Conservation (phyloP, 2,888 invertebrate species). For the Hirtodrosophila histrioides region DNA sequence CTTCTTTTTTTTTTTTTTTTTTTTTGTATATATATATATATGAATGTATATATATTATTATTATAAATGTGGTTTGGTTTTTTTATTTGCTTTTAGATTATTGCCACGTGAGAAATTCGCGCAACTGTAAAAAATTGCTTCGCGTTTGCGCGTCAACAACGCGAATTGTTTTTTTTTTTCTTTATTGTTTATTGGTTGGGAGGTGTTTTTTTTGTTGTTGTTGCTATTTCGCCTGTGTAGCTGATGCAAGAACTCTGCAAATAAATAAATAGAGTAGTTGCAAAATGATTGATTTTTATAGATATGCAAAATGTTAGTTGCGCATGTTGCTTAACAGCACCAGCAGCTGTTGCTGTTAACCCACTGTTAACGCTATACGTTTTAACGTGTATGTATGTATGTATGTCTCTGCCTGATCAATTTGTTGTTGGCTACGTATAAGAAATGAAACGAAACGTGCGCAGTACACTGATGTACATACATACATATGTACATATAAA, state of each 20-base stretch:
- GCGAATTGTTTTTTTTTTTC: conserved; percentile 30
- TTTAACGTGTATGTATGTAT: conserved; percentile 9
- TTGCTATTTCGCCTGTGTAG: conserved; percentile 27
- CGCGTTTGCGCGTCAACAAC: conserved; percentile 53
- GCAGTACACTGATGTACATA: conserved; percentile 41
- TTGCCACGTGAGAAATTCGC: conserved; percentile 63
- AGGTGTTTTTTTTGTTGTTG: conserved; percentile 7
- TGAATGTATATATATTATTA: conserved; percentile 12
- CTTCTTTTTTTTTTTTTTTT: conserved; percentile 2
- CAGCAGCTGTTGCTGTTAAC: conserved; percentile 46
- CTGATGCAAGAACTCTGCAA: conserved; percentile 28
- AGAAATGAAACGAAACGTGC: conserved; percentile 55
- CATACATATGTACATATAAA: conserved; percentile 16
- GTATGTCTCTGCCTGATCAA: conserved; percentile 1
- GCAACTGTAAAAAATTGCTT: conserved; percentile 49
- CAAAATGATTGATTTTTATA: conserved; percentile 2
- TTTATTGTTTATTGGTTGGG: conserved; percentile 6
- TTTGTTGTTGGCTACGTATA: conserved; percentile 31
- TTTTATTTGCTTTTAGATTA: conserved; percentile 17
- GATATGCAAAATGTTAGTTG: conserved; percentile 46
- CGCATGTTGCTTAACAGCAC: conserved; percentile 29
- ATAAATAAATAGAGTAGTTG: too few species aligned
- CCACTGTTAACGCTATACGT: conserved; percentile 30
- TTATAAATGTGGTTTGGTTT: conserved; percentile 11
- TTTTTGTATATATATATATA: conserved; percentile 1